Evolutionary conservation across 2,113 vertebrate species (phyloP).

Genomic region (Capreolus pygargus): DNA sequence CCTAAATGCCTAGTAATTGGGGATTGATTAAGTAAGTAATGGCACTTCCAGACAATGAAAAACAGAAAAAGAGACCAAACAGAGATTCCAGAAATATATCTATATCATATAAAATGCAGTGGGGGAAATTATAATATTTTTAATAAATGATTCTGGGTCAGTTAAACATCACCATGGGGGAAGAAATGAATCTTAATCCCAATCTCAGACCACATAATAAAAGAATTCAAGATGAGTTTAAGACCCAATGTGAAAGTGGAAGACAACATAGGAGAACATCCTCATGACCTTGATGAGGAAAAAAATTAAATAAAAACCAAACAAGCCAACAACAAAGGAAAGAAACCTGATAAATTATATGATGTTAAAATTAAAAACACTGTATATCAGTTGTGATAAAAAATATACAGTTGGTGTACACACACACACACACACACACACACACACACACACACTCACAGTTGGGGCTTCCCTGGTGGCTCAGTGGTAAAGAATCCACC

Average conservation of each 20-base stretch:
- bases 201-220: conserved; percentile 14
- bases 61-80: not conserved
- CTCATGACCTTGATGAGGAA: not conserved
- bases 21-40: not conserved
- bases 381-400: not conserved
- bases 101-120: not conserved
- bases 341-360: not conserved
- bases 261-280: not conserved
- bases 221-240: conserved; percentile 10
- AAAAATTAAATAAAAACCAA: not conserved
- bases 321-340: not conserved
- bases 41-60: not conserved
- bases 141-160: not conserved
- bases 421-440: not conserved
- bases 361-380: not conserved
- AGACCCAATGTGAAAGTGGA: not conserved
- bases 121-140: not conserved
- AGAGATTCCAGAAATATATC: not conserved
- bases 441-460: not conserved
- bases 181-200: conserved; percentile 1
- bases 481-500: not conserved
- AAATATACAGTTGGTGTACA: not conserved
- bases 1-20: not conserved
- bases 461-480: not conserved
- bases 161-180: not conserved